Evolutionary conservation across 2,888 invertebrate species (phyloP).

Genomic region (Drosophila kambysellisi): DNA sequence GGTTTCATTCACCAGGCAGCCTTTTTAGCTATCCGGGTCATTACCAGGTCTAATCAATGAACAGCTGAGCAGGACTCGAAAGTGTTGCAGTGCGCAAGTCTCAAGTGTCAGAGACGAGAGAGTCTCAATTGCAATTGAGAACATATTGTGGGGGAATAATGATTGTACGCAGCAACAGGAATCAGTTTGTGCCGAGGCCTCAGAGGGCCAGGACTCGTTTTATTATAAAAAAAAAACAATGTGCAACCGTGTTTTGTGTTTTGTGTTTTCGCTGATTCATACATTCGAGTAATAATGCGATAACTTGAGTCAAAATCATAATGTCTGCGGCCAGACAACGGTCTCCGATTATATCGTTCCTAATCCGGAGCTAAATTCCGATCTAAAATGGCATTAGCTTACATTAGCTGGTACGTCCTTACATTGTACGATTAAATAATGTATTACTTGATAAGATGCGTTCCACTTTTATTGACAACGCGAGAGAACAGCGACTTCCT

Average conservation of each 20-base stretch:
- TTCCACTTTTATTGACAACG: background rate
- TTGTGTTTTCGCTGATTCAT: slow-evolving; percentile 9
- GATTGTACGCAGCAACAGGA: slow-evolving; percentile 64
- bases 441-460: background rate
- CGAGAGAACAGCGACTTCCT: background rate
- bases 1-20: background rate
- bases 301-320: slow-evolving; percentile 20
- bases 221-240: background rate
- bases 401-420: background rate
- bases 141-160: slow-evolving; percentile 14
- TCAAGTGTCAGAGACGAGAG: slow-evolving; percentile 3
- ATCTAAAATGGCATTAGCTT: background rate
- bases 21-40: background rate
- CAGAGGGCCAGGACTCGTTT: slow-evolving; percentile 42
- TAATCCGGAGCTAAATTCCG: slow-evolving; percentile 4
- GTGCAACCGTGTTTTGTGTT: background rate
- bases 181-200: slow-evolving; percentile 66
- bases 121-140: slow-evolving; percentile 6
- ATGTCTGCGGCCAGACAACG: slow-evolving; percentile 24
- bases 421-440: background rate
- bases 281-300: slow-evolving; percentile 30
- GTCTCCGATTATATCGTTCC: slow-evolving; percentile 8
- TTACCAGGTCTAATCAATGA: slow-evolving; percentile 29
- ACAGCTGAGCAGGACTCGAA: slow-evolving; percentile 49
- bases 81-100: slow-evolving; percentile 59